Evolutionary conservation across 2,888 invertebrate species (phyloP), one percentile per base, ranked within the genome.

Genomic region (Chymomyza amoena): DNA sequence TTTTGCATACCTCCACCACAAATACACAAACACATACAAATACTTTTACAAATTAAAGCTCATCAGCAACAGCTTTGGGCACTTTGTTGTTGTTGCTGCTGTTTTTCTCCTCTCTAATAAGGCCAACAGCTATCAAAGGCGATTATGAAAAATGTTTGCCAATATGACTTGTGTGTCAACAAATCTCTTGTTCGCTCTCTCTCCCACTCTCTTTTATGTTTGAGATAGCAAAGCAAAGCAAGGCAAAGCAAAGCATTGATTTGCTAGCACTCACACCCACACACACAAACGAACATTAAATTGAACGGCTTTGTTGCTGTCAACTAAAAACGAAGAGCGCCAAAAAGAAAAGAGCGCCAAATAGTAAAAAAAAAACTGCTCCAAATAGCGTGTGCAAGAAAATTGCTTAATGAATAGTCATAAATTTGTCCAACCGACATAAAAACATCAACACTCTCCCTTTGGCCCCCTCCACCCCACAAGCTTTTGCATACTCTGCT

Each of bases 331-430:
- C 5, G 10, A 13, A 59, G 32, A 59, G 28, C 16, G 28, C 32
- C 45, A 15, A 61, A 61, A 32, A 0, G 32, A 6, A 32, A 32
- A 32, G 32, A 32, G 32, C 32, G 32, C 32, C 32, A 32, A 32
- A 32, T 6, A 32, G 7, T 6, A 32, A 32, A 32, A 32, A 32
- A 61, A 16, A 39, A 18, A 51, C 18, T n/a, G 18, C 51, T 52
- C 36, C 18, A 52, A 52, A 32, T 64, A n/a, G 54, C 54, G 52
- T 54, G 36, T 25, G 20, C 54, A 36, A 39, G 61, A 77, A 66
- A 64, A 70, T 65, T 61, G 64, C 66, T 64, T 73, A 84, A 84
- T 86, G 80, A 80, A 71, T 76, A 70, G 76, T 68, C 80, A 86
- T 86, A 86, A 86, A 84, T 84, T 80, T 77, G 70, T 66, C 61